Conservation (phyloP, 2,113 vertebrate genomes). For the Lophotis ruficrista region DNA sequence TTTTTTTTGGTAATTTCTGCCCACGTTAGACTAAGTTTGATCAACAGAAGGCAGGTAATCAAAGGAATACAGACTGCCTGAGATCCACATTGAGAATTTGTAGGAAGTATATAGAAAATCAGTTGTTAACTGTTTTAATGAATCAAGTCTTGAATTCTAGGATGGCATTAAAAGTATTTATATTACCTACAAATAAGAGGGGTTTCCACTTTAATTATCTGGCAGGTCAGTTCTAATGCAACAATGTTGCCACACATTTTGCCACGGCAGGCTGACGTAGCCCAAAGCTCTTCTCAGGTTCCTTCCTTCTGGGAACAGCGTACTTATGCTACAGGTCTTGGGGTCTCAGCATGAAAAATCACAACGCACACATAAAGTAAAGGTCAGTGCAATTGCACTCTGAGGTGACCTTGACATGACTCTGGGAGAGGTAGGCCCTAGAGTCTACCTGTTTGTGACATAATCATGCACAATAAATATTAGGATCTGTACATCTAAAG, state of each 20-base stretch:
- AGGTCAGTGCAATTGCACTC: neutral
- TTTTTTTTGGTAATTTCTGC: neutral
- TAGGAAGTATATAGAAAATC: neutral
- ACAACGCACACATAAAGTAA: neutral
- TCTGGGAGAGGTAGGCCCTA: neutral
- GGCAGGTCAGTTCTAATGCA: neutral
- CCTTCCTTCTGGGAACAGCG: neutral
- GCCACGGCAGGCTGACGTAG: neutral
- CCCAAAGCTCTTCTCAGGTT: neutral
- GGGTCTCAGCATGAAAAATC: neutral
- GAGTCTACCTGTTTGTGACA: neutral
- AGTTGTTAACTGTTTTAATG: neutral
- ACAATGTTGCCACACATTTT: neutral
- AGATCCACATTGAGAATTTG: neutral
- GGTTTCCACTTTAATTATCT: neutral
- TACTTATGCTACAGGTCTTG: rapidly evolving
- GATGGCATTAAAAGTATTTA: neutral
- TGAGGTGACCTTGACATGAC: neutral
- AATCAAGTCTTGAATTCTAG: neutral
- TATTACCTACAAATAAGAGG: neutral
- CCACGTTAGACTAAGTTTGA: neutral
- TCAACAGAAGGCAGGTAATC: neutral
- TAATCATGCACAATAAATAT: neutral
- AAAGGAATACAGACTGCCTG: neutral
- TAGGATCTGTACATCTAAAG: neutral